Evolutionary conservation across 2,113 vertebrate genomes (phyloP).

Genomic region (Pelodiscus sinensis): DNA sequence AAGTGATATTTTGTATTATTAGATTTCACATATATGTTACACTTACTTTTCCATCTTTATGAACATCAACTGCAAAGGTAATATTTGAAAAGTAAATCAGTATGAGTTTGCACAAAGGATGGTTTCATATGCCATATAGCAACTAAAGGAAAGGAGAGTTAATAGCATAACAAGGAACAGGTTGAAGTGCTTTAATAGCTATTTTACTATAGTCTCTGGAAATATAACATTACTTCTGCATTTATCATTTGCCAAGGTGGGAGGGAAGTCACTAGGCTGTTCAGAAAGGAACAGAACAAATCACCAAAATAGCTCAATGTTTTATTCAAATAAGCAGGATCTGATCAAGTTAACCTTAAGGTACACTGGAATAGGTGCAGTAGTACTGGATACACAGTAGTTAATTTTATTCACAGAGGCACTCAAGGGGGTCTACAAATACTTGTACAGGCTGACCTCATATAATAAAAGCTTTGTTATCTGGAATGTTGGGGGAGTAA

Average conservation of each 20-base stretch:
- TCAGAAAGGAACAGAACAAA: background rate
- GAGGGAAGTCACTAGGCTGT: background rate
- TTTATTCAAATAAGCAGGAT: background rate
- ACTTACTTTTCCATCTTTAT: background rate
- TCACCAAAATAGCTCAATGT: background rate
- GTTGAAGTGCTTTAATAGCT: background rate
- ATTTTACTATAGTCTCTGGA: background rate
- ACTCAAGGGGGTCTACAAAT: background rate
- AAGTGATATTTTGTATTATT: background rate
- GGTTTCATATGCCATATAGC: background rate
- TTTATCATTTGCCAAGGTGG: rapidly evolving
- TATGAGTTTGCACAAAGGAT: background rate
- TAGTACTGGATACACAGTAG: background rate
- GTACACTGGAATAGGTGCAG: background rate
- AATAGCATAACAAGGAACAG: background rate
- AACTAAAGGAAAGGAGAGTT: background rate
- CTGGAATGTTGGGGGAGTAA: too few relatives aligned
- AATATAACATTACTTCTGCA: background rate
- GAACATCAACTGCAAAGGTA: background rate
- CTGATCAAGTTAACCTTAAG: background rate
- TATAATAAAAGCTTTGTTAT: too few relatives aligned
- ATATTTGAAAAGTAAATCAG: conserved; percentile 6
- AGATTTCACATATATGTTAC: background rate
- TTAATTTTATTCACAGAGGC: background rate
- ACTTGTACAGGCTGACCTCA: background rate